These are phyloP conservation scores for Lordiphosa andalusiaca DNA, from an alignment of 2,888 invertebrate species.

Conservation along the genomic window DNA sequence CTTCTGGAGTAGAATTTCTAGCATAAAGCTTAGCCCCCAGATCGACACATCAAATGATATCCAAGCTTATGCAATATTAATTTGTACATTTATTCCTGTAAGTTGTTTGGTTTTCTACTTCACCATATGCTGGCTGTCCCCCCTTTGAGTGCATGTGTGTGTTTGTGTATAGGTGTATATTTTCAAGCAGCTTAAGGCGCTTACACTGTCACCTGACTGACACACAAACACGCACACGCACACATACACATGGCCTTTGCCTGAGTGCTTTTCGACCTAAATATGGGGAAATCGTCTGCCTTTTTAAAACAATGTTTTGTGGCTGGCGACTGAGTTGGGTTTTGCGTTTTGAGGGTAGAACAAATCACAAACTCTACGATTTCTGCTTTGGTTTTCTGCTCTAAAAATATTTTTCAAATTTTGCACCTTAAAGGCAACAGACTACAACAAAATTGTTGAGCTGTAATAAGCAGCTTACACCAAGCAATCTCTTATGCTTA, in stretches of 20 bases:
- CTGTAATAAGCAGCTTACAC: conserved; percentile 41
- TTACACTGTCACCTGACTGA: conserved; percentile 68
- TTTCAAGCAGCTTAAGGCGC: conserved; percentile 63
- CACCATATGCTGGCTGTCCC: conserved; percentile 37
- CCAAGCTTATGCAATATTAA: background rate
- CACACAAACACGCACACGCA: conserved; percentile 24
- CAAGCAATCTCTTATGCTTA: conserved; percentile 33
- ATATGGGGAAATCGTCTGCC: conserved; percentile 34
- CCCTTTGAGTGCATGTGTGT: conserved; percentile 6
- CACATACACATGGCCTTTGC: conserved; percentile 27
- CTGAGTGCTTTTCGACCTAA: conserved; percentile 70
- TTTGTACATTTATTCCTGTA: conserved; percentile 10
- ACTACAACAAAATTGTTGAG: conserved; percentile 21
- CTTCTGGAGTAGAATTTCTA: too few species aligned
- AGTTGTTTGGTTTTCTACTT: conserved; percentile 33
- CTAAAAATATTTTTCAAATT: conserved; percentile 37
- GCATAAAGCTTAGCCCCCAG: too few species aligned
- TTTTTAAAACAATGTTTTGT: conserved; percentile 49
- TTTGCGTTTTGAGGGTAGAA: background rate
- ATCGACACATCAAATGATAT: too few species aligned
- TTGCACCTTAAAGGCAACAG: conserved; percentile 21
- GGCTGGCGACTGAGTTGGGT: conserved; percentile 12
- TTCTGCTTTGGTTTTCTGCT: conserved; percentile 28
- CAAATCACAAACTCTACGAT: conserved; percentile 17
- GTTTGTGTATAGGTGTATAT: conserved; percentile 26